These are phyloP conservation scores for Apocheima hispidaria DNA, from an alignment of 2,888 invertebrate genomes.

Conservation along the genomic window DNA sequence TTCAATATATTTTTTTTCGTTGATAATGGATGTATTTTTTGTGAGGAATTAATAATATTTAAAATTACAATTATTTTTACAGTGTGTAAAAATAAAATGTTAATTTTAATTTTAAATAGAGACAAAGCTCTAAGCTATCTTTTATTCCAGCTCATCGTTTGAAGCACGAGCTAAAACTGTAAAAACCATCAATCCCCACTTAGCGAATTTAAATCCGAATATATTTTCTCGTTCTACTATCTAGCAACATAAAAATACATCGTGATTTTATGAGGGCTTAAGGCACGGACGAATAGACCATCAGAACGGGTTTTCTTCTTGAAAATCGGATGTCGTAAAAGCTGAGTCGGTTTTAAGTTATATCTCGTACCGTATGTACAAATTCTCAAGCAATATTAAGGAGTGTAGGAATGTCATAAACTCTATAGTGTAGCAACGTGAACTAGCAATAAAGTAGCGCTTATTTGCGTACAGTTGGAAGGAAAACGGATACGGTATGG, in stretches of 20 bases:
- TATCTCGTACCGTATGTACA: constrained; percentile 65
- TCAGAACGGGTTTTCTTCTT: constrained; percentile 47
- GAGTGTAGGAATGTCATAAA: constrained; percentile 69
- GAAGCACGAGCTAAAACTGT: constrained; percentile 23
- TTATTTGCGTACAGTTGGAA: constrained; percentile 38
- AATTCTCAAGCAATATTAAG: constrained; percentile 67
- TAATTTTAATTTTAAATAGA: background rate
- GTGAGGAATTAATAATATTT: too few species aligned
- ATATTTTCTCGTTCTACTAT: constrained; percentile 42
- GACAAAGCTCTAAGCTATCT: background rate
- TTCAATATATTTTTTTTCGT: too few species aligned
- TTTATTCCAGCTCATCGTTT: background rate
- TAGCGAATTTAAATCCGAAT: constrained; percentile 43
- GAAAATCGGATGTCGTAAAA: constrained; percentile 68
- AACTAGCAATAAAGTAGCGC: constrained; percentile 63
- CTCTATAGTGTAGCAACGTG: constrained; percentile 59
- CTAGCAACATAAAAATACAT: constrained; percentile 50
- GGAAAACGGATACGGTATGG: constrained; percentile 14
- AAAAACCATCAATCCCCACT: constrained; percentile 39
- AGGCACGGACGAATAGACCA: constrained; percentile 45
- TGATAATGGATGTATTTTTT: too few species aligned
- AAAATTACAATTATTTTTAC: too few species aligned
- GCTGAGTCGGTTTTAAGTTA: constrained; percentile 62
- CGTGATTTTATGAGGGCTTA: constrained; percentile 53
- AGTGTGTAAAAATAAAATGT: too few species aligned